Evolutionary conservation across 2,888 invertebrate species (phyloP).

Genomic region (Andricus curvator): DNA sequence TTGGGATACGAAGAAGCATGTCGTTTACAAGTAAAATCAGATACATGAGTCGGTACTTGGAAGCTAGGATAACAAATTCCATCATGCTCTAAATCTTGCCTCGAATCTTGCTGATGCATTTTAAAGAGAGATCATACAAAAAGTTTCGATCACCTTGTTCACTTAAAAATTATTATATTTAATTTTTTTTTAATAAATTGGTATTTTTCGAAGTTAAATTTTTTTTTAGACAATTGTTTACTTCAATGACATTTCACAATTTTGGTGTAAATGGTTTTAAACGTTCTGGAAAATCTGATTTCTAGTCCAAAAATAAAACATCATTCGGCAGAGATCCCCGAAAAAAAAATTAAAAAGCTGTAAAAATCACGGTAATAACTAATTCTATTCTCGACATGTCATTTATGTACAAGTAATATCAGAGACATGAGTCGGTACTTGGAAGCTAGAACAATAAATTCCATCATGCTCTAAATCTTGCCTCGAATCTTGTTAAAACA

Average conservation of each 20-base stretch:
- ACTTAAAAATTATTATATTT: not conserved
- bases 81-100: not conserved
- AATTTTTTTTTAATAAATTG: too few species aligned
- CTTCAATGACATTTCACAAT: not conserved
- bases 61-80: conserved; percentile 1
- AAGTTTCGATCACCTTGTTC: not conserved
- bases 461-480: not conserved
- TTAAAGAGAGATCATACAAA: not conserved
- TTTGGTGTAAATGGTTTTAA: too few species aligned
- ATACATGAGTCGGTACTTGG: conserved; percentile 7
- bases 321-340: too few species aligned
- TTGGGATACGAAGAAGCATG: conserved; percentile 25
- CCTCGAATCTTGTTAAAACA: not conserved
- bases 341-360: too few species aligned
- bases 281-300: too few species aligned
- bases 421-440: conserved; percentile 4
- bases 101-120: not conserved
- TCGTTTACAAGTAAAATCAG: conserved; percentile 6
- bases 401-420: conserved; percentile 4
- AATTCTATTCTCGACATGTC: not conserved
- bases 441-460: conserved; percentile 17
- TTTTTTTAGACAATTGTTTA: not conserved
- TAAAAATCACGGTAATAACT: too few species aligned
- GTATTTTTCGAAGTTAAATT: too few species aligned
- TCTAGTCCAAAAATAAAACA: too few species aligned